Evolutionary conservation across 2,888 invertebrate species (phyloP), one percentile per base, ranked within the genome.

Genomic region (Trilocha varians): DNA sequence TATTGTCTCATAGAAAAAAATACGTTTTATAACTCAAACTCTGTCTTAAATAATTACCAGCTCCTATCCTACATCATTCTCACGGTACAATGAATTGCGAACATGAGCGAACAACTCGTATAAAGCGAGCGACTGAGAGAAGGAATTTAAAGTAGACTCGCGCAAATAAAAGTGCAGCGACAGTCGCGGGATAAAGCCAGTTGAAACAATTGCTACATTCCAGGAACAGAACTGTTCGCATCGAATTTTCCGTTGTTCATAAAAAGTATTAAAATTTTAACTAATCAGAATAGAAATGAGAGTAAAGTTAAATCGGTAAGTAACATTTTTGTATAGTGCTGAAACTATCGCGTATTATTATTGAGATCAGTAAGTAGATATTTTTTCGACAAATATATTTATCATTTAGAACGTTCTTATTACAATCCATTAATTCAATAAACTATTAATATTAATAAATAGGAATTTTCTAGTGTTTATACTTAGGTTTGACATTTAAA

Each of bases 131-230:
- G 63, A 68, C 60, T 57, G 66, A 70, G 69, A 61, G 65, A 76
- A 79, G 74, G 76, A 78, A 83, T 80, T 78, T 69, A 65, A 72
- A 78, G 75, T 70, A 67, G 66, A 75, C 60, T 62, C 52, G 57
- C 68, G 60, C 70, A 75, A 80, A 79, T 74, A 78, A 76, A 79
- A 74, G 53, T 57, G 47, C 53, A 51, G 62, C 65, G 63, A 61
- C 66, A 66, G 66, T 64, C 59, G 63, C 59, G 62, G 68, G 65
- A 74, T 76, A 76, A 70, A 77, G 71, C 73, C 67, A 57, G 66
- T 58, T 60, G 55, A 65, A 69, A 77, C 78, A 76, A 80, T 76
- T 79, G 76, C 76, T 69, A 75, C 77, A 82, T 83, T 79, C 78
- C 79, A 65, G 63, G 52, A 57, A 55, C 53, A 59, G 57, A 60